phyloP scores from a whole-genome alignment of 1,140 invertebrate genomes.

The Patella vulgata region DNA sequence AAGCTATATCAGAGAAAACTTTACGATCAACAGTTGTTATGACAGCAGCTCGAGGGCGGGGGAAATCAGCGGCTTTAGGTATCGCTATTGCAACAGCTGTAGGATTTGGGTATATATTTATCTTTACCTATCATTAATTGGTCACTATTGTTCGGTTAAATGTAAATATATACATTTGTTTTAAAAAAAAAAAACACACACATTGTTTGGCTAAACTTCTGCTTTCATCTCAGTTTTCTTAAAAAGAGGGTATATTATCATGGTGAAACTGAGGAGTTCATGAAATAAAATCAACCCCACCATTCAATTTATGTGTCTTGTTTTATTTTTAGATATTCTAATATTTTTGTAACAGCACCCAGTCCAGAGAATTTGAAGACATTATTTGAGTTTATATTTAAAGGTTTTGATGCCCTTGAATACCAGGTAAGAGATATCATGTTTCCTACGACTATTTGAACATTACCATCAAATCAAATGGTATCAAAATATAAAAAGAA shows the following conservation, averaged over 20 bases:
- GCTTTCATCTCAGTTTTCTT: too few species aligned
- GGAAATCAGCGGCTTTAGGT: conserved; percentile 98
- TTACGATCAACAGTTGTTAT: conserved; percentile 90
- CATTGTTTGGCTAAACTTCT: too few species aligned
- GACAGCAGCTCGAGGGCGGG: conserved; percentile 95
- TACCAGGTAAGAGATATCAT: conserved; percentile 76
- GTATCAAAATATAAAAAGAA: too few species aligned
- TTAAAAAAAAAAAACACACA: too few species aligned
- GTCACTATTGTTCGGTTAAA: not conserved
- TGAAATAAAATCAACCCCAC: too few species aligned
- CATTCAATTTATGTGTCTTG: too few species aligned
- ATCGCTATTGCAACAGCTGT: conserved; percentile 81
- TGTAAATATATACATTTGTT: too few species aligned
- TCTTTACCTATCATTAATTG: not conserved
- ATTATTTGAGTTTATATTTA: conserved; percentile 97
- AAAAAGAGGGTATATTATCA: too few species aligned
- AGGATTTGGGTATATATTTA: conserved; percentile 67
- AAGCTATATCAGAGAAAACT: conserved; percentile 93
- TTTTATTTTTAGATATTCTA: conserved; percentile 85
- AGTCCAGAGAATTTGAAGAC: conserved; percentile 98
- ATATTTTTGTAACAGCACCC: conserved; percentile 98
- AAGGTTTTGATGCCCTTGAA: conserved; percentile 93
- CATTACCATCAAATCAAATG: too few species aligned
- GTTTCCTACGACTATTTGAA: not conserved
- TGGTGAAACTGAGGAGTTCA: too few species aligned